These are phyloP conservation scores for Arge pagana DNA, from an alignment of 2,888 invertebrate genomes.

Conservation along the genomic window DNA sequence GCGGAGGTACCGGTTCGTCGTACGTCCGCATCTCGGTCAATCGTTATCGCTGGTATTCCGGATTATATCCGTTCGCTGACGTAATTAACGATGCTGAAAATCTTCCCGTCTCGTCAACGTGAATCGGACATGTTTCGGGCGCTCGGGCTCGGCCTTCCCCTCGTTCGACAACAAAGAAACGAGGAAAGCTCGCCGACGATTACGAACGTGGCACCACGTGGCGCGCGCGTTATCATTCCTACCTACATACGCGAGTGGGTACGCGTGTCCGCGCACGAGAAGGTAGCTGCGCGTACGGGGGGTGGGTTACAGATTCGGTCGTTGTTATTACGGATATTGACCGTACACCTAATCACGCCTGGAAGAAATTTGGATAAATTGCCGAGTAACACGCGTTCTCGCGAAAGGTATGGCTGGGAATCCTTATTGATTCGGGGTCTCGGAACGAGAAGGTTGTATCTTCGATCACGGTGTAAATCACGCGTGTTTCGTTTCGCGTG, in stretches of 20 bases:
- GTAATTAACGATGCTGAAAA: too few relatives aligned
- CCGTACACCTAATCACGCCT: conserved; percentile 24
- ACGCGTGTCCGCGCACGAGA: not conserved
- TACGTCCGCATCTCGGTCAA: too few relatives aligned
- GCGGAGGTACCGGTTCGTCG: too few relatives aligned
- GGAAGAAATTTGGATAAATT: conserved; percentile 22
- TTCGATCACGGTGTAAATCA: conserved; percentile 15
- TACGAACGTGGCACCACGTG: too few relatives aligned
- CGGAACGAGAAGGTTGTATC: not conserved
- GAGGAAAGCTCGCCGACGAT: too few relatives aligned
- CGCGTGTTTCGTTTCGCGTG: conserved; percentile 7
- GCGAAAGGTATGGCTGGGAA: conserved; percentile 4
- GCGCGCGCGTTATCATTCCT: not conserved
- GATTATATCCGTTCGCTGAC: too few relatives aligned
- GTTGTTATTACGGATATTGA: conserved; percentile 24
- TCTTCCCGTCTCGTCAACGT: too few relatives aligned
- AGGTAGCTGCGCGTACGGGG: not conserved
- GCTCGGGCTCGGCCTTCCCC: too few relatives aligned
- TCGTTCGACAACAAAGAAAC: too few relatives aligned
- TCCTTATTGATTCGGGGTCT: conserved; percentile 4
- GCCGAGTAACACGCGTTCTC: conserved; percentile 17
- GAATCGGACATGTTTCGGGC: too few relatives aligned
- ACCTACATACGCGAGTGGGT: not conserved
- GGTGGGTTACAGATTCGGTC: conserved; percentile 1
- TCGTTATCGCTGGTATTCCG: too few relatives aligned